Conservation (phyloP, 2,888 invertebrate genomes). For the Eurytoma californica region DNA sequence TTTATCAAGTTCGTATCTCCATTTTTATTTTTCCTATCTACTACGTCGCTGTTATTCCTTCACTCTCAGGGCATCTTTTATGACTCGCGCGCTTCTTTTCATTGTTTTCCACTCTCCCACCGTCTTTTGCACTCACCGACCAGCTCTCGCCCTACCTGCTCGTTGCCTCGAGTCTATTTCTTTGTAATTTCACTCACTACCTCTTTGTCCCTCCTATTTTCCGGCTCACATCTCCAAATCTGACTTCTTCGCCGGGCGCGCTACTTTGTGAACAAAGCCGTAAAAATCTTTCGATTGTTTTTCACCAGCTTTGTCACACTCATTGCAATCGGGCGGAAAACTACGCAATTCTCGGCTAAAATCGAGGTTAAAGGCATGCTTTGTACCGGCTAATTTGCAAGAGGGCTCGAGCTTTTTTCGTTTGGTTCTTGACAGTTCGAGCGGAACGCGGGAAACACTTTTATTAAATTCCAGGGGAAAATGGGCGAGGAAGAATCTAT, state of each 20-base stretch:
- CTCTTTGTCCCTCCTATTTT: slow-evolving; percentile 5
- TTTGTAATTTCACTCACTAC: slow-evolving; percentile 13
- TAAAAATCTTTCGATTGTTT: slow-evolving; percentile 19
- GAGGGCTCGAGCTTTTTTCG: no score
- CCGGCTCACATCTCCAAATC: slow-evolving; percentile 2
- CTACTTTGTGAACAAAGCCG: background rate
- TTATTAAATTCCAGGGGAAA: no score
- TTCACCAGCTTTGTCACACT: background rate
- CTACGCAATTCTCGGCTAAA: background rate
- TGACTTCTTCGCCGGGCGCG: background rate
- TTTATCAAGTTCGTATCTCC: background rate
- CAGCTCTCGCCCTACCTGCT: background rate
- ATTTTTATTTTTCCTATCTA: background rate
- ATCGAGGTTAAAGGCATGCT: background rate
- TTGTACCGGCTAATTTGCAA: no score
- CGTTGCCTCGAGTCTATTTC: background rate
- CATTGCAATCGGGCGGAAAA: background rate
- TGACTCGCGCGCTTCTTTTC: background rate
- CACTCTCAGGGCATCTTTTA: background rate
- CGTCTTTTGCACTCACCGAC: background rate
- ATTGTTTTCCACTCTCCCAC: slow-evolving; percentile 3
- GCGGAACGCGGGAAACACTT: background rate
- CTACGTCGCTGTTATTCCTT: background rate
- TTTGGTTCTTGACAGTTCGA: no score
- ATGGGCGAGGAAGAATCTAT: no score